Evolutionary conservation across 2,797 vertebrate genomes (phyloP).

Genomic region (Synanceia verrucosa): DNA sequence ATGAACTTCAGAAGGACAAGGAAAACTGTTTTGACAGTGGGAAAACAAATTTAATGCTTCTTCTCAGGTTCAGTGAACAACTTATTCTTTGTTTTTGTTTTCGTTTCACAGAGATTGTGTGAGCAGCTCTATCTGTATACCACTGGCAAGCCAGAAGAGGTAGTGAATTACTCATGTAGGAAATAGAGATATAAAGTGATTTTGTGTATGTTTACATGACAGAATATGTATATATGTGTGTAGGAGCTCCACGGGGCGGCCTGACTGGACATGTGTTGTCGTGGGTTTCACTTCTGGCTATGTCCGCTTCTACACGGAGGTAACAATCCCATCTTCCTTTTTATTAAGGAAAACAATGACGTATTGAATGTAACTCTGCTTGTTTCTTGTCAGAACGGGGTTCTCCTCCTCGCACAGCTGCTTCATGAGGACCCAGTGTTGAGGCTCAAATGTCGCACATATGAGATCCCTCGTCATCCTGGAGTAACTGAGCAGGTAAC

Average conservation of each 20-base stretch:
- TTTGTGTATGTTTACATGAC: neutral
- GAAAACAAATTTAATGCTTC: neutral
- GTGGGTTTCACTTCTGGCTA: conserved; percentile 96
- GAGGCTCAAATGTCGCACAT: conserved; percentile 96
- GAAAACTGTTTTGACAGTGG: neutral
- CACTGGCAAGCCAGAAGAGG: conserved; percentile 98
- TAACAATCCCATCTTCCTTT: conserved; percentile 50
- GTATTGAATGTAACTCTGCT: neutral
- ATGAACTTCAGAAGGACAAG: neutral
- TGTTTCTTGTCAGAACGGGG: conserved; percentile 85
- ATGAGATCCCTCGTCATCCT: conserved; percentile 95
- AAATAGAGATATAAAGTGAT: neutral
- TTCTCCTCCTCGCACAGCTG: conserved; percentile 94
- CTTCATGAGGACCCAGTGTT: conserved; percentile 93
- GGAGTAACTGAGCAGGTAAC: conserved; percentile 96
- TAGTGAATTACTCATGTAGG: conserved; percentile 60
- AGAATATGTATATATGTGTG: neutral
- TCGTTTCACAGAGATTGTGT: conserved; percentile 88
- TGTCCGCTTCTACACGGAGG: conserved; percentile 98
- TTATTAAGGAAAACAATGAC: no score
- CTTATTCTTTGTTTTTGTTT: conserved; percentile 5
- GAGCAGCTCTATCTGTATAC: conserved; percentile 92
- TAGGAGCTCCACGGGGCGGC: conserved; percentile 96
- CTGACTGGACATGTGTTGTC: conserved; percentile 98
- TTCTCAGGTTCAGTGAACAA: neutral